Conservation (phyloP, 2,888 invertebrate genomes). For the Folsomia manolachei region DNA sequence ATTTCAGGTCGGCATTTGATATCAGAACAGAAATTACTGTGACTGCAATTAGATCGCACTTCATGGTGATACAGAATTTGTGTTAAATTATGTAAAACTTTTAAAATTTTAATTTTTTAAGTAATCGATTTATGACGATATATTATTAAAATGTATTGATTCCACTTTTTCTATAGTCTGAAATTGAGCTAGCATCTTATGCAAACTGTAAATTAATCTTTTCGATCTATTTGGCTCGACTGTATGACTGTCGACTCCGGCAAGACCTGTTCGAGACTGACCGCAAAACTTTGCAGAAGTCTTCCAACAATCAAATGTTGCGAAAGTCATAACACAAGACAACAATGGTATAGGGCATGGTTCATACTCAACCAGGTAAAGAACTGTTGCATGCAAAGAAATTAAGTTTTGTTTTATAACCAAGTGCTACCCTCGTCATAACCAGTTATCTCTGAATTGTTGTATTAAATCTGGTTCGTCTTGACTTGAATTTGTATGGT, state of each 20-base stretch:
- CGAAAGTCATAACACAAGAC: too few species aligned
- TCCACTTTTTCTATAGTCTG: too few species aligned
- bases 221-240: background rate
- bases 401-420: too few species aligned
- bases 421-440: too few species aligned
- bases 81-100: too few species aligned
- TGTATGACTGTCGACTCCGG: background rate
- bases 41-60: background rate
- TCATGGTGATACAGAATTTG: too few species aligned
- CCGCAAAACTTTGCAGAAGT: constrained; percentile 1
- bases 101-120: too few species aligned
- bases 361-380: background rate
- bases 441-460: too few species aligned
- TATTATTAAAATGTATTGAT: too few species aligned
- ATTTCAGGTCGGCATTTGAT: background rate
- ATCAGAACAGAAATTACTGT: background rate
- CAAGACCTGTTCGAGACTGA: background rate
- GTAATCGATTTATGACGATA: too few species aligned
- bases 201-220: background rate
- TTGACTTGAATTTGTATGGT: background rate
- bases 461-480: background rate
- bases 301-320: too few species aligned
- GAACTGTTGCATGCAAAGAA: background rate
- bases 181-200: background rate
- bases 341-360: too few species aligned